Evolutionary conservation across 2,113 vertebrate species (phyloP).

Genomic region (Microcebus ravelobensis): DNA sequence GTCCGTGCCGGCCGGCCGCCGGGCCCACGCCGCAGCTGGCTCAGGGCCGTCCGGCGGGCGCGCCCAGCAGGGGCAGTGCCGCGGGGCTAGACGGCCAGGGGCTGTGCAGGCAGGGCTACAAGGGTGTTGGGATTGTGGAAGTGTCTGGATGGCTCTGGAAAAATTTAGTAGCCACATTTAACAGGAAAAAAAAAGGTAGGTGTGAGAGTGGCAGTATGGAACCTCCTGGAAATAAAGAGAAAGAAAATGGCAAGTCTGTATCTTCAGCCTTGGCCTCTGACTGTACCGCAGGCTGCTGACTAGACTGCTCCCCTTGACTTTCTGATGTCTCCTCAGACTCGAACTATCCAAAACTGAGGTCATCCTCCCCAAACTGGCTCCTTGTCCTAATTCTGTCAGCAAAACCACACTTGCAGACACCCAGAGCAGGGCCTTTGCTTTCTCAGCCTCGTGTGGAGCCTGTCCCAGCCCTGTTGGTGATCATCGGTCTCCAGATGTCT

Average conservation of each 20-base stretch:
- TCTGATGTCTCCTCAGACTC: constrained; percentile 23
- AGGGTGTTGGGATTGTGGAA: background rate
- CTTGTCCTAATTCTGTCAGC: background rate
- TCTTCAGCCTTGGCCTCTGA: background rate
- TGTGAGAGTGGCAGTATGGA: background rate
- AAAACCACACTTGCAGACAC: background rate
- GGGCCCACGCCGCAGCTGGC: too few relatives aligned
- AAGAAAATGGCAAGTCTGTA: background rate
- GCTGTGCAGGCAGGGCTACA: background rate
- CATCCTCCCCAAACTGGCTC: constrained; percentile 9
- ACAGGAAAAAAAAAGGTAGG: background rate
- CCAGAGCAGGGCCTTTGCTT: background rate
- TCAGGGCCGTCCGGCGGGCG: background rate
- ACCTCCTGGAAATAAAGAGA: constrained; percentile 13
- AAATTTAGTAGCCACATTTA: constrained; percentile 25
- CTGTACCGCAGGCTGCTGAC: background rate
- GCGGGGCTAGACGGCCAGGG: background rate
- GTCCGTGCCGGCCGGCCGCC: too few relatives aligned
- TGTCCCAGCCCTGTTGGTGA: background rate
- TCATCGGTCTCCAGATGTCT: background rate
- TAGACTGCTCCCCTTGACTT: background rate
- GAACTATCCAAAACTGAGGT: constrained; percentile 32
- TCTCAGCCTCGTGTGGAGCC: background rate
- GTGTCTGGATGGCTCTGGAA: background rate
- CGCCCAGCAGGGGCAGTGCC: background rate